These are phyloP conservation scores for Tinamus major DNA, from an alignment of 2,797 vertebrate species.

Conservation along the genomic window DNA sequence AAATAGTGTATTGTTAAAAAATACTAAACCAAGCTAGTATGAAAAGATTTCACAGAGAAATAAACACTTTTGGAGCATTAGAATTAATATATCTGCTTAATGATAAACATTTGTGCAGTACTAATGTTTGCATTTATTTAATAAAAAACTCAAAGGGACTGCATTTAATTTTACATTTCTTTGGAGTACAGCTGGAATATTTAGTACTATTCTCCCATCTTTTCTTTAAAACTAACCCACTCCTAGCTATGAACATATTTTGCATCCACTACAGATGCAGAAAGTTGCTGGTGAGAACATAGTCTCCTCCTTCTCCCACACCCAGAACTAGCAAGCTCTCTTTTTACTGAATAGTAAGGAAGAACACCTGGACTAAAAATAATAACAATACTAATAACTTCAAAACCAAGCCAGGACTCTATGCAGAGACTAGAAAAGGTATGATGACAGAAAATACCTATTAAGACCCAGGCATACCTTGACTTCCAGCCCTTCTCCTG, in stretches of 20 bases:
- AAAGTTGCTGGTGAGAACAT: no score
- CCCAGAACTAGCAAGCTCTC: not conserved
- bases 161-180: not conserved
- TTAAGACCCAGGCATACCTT: not conserved
- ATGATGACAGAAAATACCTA: not conserved
- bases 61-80: not conserved
- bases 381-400: no score
- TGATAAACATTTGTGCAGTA: not conserved
- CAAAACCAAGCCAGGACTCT: not conserved
- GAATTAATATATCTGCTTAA: not conserved
- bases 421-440: not conserved
- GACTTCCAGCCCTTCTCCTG: not conserved
- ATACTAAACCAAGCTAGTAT: not conserved
- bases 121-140: not conserved
- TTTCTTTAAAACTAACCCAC: not conserved
- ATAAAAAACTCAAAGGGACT: not conserved
- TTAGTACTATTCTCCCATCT: not conserved
- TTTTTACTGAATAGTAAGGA: not conserved
- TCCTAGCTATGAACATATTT: accelerated
- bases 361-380: not conserved
- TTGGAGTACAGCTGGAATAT: not conserved
- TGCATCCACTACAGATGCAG: not conserved
- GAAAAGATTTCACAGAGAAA: not conserved
- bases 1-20: not conserved
- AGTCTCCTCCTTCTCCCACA: not conserved